These are phyloP conservation scores for Thomomys bottae DNA, from an alignment of 2,113 vertebrate genomes.

Conservation along the genomic window DNA sequence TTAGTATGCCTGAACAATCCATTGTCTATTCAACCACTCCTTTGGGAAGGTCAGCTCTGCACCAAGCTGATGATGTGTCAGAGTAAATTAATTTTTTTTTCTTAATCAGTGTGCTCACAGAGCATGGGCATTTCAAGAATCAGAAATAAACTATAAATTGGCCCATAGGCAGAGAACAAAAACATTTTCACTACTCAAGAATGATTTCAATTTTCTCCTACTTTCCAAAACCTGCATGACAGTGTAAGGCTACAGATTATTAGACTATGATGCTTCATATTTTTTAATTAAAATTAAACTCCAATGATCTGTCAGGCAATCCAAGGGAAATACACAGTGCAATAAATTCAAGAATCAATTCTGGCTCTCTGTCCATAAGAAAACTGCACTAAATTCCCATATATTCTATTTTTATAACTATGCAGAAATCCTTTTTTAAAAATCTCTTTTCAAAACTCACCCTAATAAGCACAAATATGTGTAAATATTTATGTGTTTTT, in stretches of 20 bases:
- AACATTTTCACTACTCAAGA: conserved; percentile 53
- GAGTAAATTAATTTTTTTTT: conserved; percentile 22
- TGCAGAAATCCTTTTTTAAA: conserved; percentile 9
- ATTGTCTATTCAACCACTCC: not conserved
- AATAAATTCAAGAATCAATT: conserved; percentile 60
- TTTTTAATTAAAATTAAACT: conserved; percentile 77
- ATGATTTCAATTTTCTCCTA: conserved; percentile 53
- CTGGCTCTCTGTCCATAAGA: conserved; percentile 22
- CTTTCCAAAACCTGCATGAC: conserved; percentile 52
- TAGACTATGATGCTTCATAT: conserved; percentile 7
- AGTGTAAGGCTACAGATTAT: conserved; percentile 49
- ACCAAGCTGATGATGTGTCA: conserved; percentile 16
- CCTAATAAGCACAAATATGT: not conserved
- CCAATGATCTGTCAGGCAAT: conserved; percentile 58
- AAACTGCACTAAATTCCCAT: not conserved
- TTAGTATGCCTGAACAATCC: not conserved
- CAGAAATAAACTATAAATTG: conserved; percentile 56
- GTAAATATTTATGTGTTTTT: conserved; percentile 31
- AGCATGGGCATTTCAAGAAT: conserved; percentile 31
- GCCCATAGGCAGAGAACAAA: conserved; percentile 19
- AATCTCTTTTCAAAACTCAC: not conserved
- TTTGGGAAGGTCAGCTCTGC: not conserved
- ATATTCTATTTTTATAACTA: conserved; percentile 5
- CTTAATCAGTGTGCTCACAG: conserved; percentile 36
- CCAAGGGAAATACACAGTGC: conserved; percentile 45